phyloP scores from a whole-genome alignment of 2,888 invertebrate species.

The Melangyna quadrimaculata region DNA sequence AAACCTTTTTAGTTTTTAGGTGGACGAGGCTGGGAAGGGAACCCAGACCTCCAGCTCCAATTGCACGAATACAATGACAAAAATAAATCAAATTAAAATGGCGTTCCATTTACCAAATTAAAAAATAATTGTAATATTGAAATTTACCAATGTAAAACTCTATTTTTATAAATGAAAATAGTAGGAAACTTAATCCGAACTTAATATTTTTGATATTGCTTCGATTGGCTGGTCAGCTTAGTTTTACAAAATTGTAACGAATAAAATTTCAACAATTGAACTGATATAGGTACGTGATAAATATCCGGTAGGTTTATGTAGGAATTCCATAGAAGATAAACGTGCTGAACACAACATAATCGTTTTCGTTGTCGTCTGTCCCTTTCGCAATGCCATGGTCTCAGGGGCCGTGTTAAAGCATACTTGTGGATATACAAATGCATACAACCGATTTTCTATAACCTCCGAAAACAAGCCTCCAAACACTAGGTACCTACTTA shows the following conservation, averaged over 20 bases:
- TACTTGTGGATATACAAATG: neutral
- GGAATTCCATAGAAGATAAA: neutral
- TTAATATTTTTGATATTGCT: too few species aligned
- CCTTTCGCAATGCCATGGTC: neutral
- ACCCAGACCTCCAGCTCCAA: too few species aligned
- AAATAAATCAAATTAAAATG: too few species aligned
- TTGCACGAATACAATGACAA: too few species aligned
- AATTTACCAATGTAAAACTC: too few species aligned
- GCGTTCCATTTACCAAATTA: too few species aligned
- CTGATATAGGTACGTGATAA: neutral
- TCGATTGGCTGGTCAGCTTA: too few species aligned
- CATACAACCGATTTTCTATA: neutral
- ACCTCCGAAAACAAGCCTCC: neutral
- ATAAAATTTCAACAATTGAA: neutral
- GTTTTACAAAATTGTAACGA: neutral
- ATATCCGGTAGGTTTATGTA: neutral
- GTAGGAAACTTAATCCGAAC: too few species aligned
- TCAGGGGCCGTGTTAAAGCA: neutral
- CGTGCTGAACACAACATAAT: neutral
- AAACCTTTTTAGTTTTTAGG: too few species aligned
- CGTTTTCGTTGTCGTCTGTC: neutral
- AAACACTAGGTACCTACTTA: neutral
- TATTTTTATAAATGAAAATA: too few species aligned
- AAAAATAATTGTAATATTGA: too few species aligned
- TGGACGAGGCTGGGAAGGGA: too few species aligned